phyloP scores from a whole-genome alignment of 2,888 invertebrate species.

The Sinotaia quadrata region DNA sequence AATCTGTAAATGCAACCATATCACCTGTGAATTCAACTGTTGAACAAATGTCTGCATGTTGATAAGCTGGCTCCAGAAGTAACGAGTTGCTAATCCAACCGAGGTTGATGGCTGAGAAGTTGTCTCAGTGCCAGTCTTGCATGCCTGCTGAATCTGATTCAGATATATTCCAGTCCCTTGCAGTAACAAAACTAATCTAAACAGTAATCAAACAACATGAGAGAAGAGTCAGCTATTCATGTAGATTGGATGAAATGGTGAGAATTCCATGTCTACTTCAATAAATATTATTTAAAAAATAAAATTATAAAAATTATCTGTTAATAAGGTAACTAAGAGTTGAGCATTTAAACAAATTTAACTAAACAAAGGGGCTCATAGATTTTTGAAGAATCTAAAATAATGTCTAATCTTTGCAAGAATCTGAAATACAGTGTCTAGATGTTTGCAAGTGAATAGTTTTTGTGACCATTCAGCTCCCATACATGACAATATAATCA shows the following conservation, averaged over 20 bases:
- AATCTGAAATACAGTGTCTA: too few species aligned
- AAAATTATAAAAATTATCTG: too few species aligned
- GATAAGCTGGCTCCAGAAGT: conserved; percentile 67
- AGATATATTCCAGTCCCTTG: conserved; percentile 57
- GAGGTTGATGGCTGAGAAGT: conserved; percentile 50
- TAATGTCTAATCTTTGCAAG: too few species aligned
- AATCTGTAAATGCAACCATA: not conserved
- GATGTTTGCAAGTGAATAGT: too few species aligned
- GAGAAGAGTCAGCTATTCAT: not conserved
- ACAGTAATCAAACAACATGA: conserved; percentile 20
- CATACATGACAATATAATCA: too few species aligned
- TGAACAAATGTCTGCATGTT: conserved; percentile 57
- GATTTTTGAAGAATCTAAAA: too few species aligned
- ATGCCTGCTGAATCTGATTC: conserved; percentile 45
- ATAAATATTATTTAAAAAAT: too few species aligned
- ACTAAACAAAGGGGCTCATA: too few species aligned
- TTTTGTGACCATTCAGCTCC: too few species aligned
- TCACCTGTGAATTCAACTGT: conserved; percentile 65
- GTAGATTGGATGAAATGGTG: not conserved
- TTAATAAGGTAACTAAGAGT: too few species aligned
- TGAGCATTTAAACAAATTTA: too few species aligned
- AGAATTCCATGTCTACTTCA: too few species aligned
- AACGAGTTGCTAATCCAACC: conserved; percentile 67
- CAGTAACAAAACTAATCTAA: conserved; percentile 62
- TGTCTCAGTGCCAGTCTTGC: conserved; percentile 40